Conservation (phyloP, 2,113 vertebrate species). For the Callionymus lyra region DNA sequence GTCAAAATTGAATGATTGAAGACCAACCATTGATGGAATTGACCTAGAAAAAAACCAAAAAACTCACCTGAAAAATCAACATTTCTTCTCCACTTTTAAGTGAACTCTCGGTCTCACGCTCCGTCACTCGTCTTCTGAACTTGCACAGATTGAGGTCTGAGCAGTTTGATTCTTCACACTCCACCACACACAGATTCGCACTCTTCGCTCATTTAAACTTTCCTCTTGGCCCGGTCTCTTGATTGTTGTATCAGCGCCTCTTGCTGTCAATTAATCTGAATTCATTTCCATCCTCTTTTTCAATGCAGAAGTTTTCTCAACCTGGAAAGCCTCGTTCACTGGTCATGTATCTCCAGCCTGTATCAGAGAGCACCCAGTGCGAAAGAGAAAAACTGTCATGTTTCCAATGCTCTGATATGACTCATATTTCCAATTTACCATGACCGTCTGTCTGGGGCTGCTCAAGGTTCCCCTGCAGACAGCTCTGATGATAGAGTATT, state of each 20-base stretch:
- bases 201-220: slow-evolving; percentile 5
- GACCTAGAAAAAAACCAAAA: slow-evolving; percentile 32
- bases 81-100: slow-evolving; percentile 29
- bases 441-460: slow-evolving; percentile 18
- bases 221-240: background rate
- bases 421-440: slow-evolving; percentile 24
- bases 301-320: no score
- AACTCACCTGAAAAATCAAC: slow-evolving; percentile 24
- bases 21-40: slow-evolving; percentile 31
- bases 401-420: no score
- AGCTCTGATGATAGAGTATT: slow-evolving; percentile 27
- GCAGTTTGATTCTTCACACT: slow-evolving; percentile 34
- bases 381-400: slow-evolving; percentile 6
- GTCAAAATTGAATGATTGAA: slow-evolving; percentile 16
- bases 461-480: slow-evolving; percentile 8
- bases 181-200: slow-evolving; percentile 16
- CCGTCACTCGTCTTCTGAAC: slow-evolving; percentile 44
- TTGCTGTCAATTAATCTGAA: slow-evolving; percentile 12
- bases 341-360: no score
- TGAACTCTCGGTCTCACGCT: slow-evolving; percentile 20
- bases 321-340: no score
- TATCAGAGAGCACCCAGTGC: background rate
- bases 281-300: slow-evolving; percentile 21
- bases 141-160: slow-evolving; percentile 46
- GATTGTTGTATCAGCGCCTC: slow-evolving; percentile 8